phyloP scores from a whole-genome alignment of 2,797 vertebrate species.

The Pogoniulus pusillus region DNA sequence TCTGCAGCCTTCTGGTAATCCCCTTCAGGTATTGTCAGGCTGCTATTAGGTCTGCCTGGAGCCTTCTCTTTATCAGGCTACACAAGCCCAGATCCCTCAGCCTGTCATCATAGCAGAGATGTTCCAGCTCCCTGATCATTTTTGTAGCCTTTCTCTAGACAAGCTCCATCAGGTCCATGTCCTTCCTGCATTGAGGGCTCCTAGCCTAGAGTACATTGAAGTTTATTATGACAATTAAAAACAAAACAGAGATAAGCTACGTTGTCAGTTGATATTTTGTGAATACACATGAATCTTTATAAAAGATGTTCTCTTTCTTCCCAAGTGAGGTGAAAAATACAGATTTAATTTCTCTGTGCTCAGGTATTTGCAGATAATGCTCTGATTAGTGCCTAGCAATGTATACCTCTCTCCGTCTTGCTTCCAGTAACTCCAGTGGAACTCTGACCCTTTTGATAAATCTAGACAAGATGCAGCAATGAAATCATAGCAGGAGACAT shows the following conservation, averaged over 20 bases:
- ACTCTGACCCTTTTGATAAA: neutral
- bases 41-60: too few species aligned
- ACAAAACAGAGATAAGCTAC: neutral
- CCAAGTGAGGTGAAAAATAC: slow-evolving; percentile 36
- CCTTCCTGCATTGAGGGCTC: too few species aligned
- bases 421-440: neutral
- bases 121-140: too few species aligned
- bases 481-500: slow-evolving; percentile 7
- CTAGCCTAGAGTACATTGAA: neutral
- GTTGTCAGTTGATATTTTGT: slow-evolving; percentile 28
- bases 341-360: slow-evolving; percentile 36
- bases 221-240: slow-evolving; percentile 1
- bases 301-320: slow-evolving; percentile 40
- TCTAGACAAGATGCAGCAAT: neutral
- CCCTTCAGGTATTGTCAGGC: too few species aligned
- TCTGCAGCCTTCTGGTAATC: too few species aligned
- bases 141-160: too few species aligned
- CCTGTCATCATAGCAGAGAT: too few species aligned
- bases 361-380: slow-evolving; percentile 44
- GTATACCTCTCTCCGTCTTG: neutral
- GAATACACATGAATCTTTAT: neutral
- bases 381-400: neutral
- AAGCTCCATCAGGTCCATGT: too few species aligned
- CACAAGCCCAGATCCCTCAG: too few species aligned
- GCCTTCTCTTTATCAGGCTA: too few species aligned